Conservation (phyloP, 1,140 invertebrate species). For the Chironomus tepperi region DNA sequence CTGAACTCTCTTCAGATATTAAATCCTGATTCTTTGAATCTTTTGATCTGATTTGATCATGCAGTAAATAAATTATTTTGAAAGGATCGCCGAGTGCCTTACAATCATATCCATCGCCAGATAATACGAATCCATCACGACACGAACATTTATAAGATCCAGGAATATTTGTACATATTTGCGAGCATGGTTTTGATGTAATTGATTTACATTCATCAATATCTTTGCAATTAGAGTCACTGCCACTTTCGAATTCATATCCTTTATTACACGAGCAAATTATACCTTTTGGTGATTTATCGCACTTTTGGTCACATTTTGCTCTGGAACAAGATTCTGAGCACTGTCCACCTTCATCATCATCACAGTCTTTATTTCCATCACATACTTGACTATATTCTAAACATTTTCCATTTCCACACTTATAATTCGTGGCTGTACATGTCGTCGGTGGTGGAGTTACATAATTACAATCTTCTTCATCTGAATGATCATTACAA, state of each 20-base stretch:
- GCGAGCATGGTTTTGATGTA: slow-evolving; percentile 60
- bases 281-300: slow-evolving; percentile 37
- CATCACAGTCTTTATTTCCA: slow-evolving; percentile 50
- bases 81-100: slow-evolving; percentile 50
- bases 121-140: slow-evolving; percentile 47
- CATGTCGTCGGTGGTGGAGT: slow-evolving; percentile 28
- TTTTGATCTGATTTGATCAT: slow-evolving; percentile 44
- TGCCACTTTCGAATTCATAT: slow-evolving; percentile 51
- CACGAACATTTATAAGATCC: slow-evolving; percentile 71
- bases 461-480: slow-evolving; percentile 45
- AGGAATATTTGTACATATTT: slow-evolving; percentile 62
- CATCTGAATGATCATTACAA: slow-evolving; percentile 55
- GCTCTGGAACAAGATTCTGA: slow-evolving; percentile 31
- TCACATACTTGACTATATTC: slow-evolving; percentile 48
- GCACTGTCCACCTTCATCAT: slow-evolving; percentile 35
- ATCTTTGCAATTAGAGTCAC: slow-evolving; percentile 46
- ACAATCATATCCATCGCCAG: slow-evolving; percentile 57
- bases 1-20: slow-evolving; percentile 38
- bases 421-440: slow-evolving; percentile 35
- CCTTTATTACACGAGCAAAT: slow-evolving; percentile 68
- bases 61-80: slow-evolving; percentile 43
- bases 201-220: slow-evolving; percentile 63
- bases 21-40: slow-evolving; percentile 36
- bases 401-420: slow-evolving; percentile 47
- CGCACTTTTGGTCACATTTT: slow-evolving; percentile 44